Evolutionary conservation across 2,797 vertebrate genomes (phyloP).

Genomic region (Cyclopterus lumpus): DNA sequence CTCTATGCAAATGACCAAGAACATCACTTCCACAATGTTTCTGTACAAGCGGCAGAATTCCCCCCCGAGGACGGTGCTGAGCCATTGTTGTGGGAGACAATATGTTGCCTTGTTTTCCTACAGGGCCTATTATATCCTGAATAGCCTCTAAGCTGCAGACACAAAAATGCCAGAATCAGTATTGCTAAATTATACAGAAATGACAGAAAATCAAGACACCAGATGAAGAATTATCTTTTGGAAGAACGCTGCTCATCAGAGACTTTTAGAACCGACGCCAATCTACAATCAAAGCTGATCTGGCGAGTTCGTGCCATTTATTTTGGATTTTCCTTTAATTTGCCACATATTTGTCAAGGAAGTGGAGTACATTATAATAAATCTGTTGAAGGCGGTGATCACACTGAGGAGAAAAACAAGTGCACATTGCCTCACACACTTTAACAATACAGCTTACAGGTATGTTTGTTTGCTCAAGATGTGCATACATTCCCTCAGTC

Average conservation of each 20-base stretch:
- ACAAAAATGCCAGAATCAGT: neutral
- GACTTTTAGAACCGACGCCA: neutral
- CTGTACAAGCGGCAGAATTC: neutral
- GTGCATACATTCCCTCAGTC: neutral
- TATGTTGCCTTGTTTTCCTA: neutral
- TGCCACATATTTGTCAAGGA: neutral
- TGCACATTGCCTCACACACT: neutral
- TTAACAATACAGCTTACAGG: neutral
- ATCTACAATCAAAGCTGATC: neutral
- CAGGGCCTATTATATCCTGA: neutral
- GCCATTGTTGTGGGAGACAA: constrained; percentile 4
- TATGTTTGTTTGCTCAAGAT: neutral
- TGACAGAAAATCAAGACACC: constrained; percentile 7
- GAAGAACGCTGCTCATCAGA: neutral
- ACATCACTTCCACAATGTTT: constrained; percentile 7
- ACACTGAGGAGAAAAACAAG: neutral
- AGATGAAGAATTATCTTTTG: neutral
- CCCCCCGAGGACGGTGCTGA: neutral
- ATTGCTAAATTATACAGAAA: neutral
- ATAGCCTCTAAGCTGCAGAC: neutral
- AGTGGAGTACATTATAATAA: neutral
- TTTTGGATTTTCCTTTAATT: neutral
- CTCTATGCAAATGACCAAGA: constrained; percentile 20
- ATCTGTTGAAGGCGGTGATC: neutral
- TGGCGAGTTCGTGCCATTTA: neutral